Evolutionary conservation across 2,113 vertebrate genomes (phyloP), one percentile per base, ranked within the genome.

Genomic region (Athene cunicularia): DNA sequence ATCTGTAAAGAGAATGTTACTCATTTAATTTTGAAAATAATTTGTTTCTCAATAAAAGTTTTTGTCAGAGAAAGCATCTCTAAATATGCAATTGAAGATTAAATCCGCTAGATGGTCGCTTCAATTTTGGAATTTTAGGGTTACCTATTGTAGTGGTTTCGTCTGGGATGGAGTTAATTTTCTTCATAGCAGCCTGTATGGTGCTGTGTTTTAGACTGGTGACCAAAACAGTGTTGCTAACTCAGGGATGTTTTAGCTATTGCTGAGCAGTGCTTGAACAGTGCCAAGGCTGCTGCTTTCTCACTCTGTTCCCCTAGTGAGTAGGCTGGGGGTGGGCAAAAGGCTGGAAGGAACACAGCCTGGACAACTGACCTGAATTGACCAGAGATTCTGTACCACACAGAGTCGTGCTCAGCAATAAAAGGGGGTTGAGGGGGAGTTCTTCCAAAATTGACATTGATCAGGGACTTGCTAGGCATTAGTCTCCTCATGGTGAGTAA

Each of bases 371-470:
- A 85, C 22, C 14, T n/a, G 22, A 72, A 33, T 0, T 16, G 49
- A 23, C 21, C 24, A 35, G 10, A 23, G 39, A 24, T 21, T 41
- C 28, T 47, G 37, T 26, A 80, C 13, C 18, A 47, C 32, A 45
- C 5, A 63, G 21, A 28, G 14, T 15, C 15, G 14, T 3, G 12
- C 11, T 72, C 28, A 60, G 12, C 30, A 56, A 23, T 9, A 39
- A 39, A 77, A 68, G 3, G 4, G 12, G 10, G 5, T 0, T 9
- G 4, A 11, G 2, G 13, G 1, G 2, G 3, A 43, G 6, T 12
- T 13, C 49, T 83, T 72, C 8, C 27, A 75, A 88, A 91, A 67
- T 4, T 76, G 14, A 19, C 4, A 43, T 39, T 82, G 14, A 49
- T 28, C 0, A 0, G 26, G 23, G 18, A 27, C 18, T 26, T 7